Base-by-base conservation (phyloP, 2,113 vertebrate species). In the Gobius niger region DNA sequence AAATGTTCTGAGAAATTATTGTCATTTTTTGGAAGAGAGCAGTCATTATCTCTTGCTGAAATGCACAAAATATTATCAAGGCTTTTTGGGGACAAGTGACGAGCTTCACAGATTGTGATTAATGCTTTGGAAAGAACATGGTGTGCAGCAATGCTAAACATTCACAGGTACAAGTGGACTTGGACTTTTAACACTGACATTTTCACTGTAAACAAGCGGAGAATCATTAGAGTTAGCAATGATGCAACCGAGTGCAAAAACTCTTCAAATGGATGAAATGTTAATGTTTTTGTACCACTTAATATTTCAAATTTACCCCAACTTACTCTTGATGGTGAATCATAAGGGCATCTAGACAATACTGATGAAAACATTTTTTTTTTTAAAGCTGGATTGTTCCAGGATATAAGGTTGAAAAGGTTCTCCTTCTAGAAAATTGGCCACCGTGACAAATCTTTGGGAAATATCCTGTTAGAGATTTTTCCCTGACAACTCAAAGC, bases 1-100 rank as follows among this genome's bases (percentile, higher is more conserved):
- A 16, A 34, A 12, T 64, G 61, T 62, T 18, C 53, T 63, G 18
- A 40, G 41, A 59, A 57, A 59, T 60, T 60, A 44, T 16, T 63
- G 44, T 19, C 46, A 11, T 63, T 14, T 47, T 16, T 46, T 44
- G 61, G 15, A 19, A 15, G 61, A 46, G 44, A 63, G 19, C 19
- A 13, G 13, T 46, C 40, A 6, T 44, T 44, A 61, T 62, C 44
- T 63, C 10, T 18, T 19, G 10, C 9, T 19, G 6, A 44, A 18
- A 63, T 19, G 12, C 42, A 60, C 16, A 19, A 6, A 11, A 57
- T n/a, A 7, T 19, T 3, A 42, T 1, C 19, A 7, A 62, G 15
- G 8, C 15, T 7, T 63, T 34, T 46, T 46, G n/a, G 6, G 60
- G 34, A 46, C 41, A 44, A 63, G 7, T 13, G 6, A 61, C 53